Evolutionary conservation across 2,113 vertebrate genomes (phyloP).

Genomic region (Theropithecus gelada): DNA sequence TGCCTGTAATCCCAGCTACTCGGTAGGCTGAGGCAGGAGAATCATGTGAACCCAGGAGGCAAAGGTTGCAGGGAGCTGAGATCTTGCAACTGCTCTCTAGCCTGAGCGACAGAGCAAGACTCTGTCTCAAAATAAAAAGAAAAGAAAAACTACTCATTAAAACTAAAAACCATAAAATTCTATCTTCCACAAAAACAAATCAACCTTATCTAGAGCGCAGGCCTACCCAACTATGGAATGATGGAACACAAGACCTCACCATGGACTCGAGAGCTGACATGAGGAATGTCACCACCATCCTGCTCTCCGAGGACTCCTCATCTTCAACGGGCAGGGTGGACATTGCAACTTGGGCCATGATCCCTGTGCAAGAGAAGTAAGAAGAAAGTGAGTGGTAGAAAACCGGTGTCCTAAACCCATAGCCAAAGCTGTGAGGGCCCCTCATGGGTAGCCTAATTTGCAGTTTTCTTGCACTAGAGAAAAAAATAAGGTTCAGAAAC

Average conservation of each 20-base stretch:
- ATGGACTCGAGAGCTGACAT: conserved; percentile 89
- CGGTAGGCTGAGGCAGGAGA: too few species aligned
- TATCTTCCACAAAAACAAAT: neutral
- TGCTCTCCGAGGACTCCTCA: conserved; percentile 83
- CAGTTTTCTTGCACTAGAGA: neutral
- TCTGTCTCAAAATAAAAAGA: neutral
- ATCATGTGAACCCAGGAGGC: too few species aligned
- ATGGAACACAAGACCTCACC: conserved; percentile 76
- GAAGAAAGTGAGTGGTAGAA: neutral
- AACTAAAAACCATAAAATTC: neutral
- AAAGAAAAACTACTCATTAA: neutral
- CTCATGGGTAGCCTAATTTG: neutral
- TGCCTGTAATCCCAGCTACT: too few species aligned
- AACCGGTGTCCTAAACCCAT: neutral
- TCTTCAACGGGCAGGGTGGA: conserved; percentile 57
- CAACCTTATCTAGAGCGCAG: neutral
- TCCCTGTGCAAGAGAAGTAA: conserved; percentile 66
- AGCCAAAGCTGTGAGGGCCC: neutral
- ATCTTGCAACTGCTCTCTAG: too few species aligned
- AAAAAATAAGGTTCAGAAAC: neutral
- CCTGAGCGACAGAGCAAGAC: neutral
- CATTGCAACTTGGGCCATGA: conserved; percentile 81
- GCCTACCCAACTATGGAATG: neutral
- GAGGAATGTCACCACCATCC: conserved; percentile 86
- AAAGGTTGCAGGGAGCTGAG: too few species aligned